phyloP scores from a whole-genome alignment of 2,888 invertebrate genomes.

The Macaria notata region DNA sequence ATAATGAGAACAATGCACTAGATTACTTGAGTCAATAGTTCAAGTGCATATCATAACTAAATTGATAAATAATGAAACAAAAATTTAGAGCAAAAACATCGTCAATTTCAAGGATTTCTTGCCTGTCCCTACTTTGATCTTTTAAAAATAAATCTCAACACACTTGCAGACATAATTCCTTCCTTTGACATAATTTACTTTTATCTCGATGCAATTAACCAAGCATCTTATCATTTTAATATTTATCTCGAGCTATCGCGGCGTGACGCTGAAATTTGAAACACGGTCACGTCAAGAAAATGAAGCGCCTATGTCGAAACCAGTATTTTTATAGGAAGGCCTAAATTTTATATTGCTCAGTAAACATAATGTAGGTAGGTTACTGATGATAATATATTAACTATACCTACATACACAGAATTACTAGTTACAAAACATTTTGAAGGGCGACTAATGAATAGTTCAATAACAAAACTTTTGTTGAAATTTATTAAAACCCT shows the following conservation, averaged over 20 bases:
- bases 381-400: no score
- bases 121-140: not conserved
- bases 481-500: no score
- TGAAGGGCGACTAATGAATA: no score
- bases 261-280: constrained; percentile 39
- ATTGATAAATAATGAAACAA: constrained; percentile 8
- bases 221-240: constrained; percentile 31
- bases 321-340: no score
- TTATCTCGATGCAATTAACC: constrained; percentile 29
- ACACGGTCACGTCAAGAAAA: constrained; percentile 38
- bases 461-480: no score
- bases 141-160: not conserved
- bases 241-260: constrained; percentile 34
- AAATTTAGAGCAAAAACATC: not conserved
- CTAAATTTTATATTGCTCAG: no score
- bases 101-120: not conserved
- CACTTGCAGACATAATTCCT: not conserved
- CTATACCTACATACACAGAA: no score
- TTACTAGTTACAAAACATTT: no score
- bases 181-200: constrained; percentile 14
- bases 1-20: constrained; percentile 30
- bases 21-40: constrained; percentile 15
- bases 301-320: not conserved
- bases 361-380: no score
- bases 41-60: constrained; percentile 8